phyloP scores from a whole-genome alignment of 2,113 vertebrate species.

The Microcebus jonahi region DNA sequence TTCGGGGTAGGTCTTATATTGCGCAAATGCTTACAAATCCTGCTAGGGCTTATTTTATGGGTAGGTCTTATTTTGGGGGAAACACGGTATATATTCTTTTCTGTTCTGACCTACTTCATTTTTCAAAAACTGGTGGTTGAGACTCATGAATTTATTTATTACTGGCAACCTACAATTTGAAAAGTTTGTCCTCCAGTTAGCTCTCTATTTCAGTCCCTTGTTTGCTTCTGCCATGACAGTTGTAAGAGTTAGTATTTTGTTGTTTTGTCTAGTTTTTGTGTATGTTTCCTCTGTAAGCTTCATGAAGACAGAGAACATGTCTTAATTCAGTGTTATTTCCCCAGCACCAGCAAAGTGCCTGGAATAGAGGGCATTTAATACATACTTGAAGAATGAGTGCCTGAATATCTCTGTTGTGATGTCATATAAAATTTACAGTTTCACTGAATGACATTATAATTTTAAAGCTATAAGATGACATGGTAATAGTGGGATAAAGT shows the following conservation, averaged over 20 bases:
- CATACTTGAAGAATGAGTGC: not conserved
- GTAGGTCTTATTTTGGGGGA: too few relatives aligned
- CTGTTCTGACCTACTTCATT: not conserved
- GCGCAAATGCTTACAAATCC: too few relatives aligned
- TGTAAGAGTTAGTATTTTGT: not conserved
- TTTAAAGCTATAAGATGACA: not conserved
- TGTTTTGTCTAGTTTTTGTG: not conserved
- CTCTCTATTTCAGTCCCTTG: not conserved
- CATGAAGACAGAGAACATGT: not conserved
- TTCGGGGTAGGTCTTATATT: too few relatives aligned
- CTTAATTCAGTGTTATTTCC: not conserved
- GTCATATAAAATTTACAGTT: not conserved
- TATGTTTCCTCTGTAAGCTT: not conserved
- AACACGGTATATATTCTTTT: not conserved
- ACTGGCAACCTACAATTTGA: not conserved
- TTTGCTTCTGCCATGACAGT: not conserved
- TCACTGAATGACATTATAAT: not conserved
- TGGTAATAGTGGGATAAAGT: not conserved
- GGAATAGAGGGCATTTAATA: not conserved
- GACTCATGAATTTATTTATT: not conserved
- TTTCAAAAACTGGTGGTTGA: not conserved
- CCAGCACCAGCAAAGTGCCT: not conserved
- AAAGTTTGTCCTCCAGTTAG: not conserved
- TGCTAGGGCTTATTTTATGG: too few relatives aligned
- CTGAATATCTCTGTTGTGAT: not conserved